phyloP scores from a whole-genome alignment of 1,140 invertebrate species.

The Brachionus sp. region DNA sequence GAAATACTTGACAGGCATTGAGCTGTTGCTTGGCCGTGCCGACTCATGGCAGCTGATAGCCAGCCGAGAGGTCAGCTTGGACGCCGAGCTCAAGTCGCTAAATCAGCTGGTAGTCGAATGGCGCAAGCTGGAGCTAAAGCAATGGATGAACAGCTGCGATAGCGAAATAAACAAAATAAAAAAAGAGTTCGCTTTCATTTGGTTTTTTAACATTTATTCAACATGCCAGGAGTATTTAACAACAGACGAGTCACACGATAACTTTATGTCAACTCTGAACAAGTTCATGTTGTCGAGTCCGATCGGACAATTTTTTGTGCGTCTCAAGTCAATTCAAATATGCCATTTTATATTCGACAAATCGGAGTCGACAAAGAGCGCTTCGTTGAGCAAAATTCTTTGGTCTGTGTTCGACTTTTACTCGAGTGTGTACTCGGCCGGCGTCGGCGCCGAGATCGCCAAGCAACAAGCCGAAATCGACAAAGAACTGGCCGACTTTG shows the following conservation, averaged over 20 bases:
- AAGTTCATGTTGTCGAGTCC: neutral
- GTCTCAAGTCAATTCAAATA: neutral
- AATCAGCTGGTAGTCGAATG: constrained; percentile 79
- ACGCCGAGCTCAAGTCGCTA: constrained; percentile 67
- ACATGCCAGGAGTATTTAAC: neutral
- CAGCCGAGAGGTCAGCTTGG: constrained; percentile 76
- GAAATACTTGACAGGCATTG: constrained; percentile 81
- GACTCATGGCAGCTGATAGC: constrained; percentile 88
- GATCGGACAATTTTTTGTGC: neutral
- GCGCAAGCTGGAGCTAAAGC: constrained; percentile 81
- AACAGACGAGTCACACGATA: neutral
- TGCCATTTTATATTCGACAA: neutral
- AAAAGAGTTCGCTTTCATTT: neutral
- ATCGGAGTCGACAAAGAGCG: neutral
- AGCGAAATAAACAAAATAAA: neutral
- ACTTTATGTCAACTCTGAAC: neutral
- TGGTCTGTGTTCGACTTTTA: constrained; percentile 29
- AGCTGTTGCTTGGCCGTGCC: constrained; percentile 74
- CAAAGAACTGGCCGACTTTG: constrained; percentile 18
- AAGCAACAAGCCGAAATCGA: neutral
- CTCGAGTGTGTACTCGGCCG: neutral
- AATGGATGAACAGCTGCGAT: constrained; percentile 21
- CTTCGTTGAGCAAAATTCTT: neutral
- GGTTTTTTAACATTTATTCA: constrained; percentile 23
- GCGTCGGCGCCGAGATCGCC: neutral